Base-by-base conservation (phyloP, 2,113 vertebrate genomes). In the Zosterops hypoxanthus region DNA sequence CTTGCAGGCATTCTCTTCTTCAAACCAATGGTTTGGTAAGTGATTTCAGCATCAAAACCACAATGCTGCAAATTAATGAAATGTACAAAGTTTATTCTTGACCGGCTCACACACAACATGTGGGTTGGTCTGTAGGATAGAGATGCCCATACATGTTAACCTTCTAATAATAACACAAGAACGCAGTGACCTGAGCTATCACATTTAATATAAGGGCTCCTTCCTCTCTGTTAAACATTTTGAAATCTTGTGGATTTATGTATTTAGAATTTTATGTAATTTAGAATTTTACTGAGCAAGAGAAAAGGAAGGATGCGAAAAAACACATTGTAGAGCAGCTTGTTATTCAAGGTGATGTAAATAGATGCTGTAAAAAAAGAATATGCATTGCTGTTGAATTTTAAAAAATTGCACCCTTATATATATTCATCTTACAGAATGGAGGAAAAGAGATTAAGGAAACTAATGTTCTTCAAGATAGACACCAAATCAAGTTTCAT, bases 401-500 rank as follows among this genome's bases (percentile, higher is more conserved):
- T 82, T 88, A 7, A 72, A 82, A 82, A 71, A 83, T 71, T 52
- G 5, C 41, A 88, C 8, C 2, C 5, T 31, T 57, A 33, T 23
- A 41, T 53, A 31, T 57, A 89, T 93, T 81, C 9, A 8, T 69
- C n/a, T 77, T 91, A 63, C 56, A 75, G 60, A 87, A 78, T 23
- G 4, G 29, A 88, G 15, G 4, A 14, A 82, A 82, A 68, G 9
- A 49, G 18, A 64, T 75, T 82, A 88, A 34, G 13, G 9, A 57
- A 86, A 65, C 29, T 15, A 60, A 39, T 88, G 73, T 64, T 94
- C 92, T 56, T 92, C 57, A 90, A 88, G 22, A 3, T 36, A 88
- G 44, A 49, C 26, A 64, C 19, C 4, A 63, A 86, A 19, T 4
- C 23, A 82, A 21, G 16, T 64, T 88, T 80, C 8, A 47, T 79